phyloP scores from a whole-genome alignment of 2,113 vertebrate genomes.

The Serinus canaria region DNA sequence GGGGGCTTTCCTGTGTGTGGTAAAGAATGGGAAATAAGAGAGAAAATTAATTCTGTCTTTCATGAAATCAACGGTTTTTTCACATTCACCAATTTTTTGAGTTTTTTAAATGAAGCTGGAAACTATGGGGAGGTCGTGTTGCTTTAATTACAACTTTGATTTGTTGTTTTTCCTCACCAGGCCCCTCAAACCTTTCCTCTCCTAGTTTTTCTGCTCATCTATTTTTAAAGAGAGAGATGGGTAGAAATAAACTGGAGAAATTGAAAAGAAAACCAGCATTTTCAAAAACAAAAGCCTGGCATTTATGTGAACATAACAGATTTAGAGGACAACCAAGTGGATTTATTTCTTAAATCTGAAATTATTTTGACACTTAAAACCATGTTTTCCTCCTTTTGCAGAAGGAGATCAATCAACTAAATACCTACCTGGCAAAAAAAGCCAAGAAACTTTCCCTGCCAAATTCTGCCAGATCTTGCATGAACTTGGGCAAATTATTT shows the following conservation, averaged over 20 bases:
- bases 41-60: neutral
- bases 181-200: neutral
- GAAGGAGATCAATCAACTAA: neutral
- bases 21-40: neutral
- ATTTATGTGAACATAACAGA: neutral
- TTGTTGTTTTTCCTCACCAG: neutral
- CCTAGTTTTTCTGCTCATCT: neutral
- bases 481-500: neutral
- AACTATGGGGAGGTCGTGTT: neutral
- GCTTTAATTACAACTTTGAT: neutral
- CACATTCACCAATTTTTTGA: neutral
- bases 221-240: neutral
- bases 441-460: neutral
- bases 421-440: neutral
- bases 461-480: neutral
- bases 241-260: neutral
- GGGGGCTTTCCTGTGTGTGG: neutral
- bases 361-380: neutral
- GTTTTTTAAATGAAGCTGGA: neutral
- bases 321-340: neutral
- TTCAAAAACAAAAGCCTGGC: neutral
- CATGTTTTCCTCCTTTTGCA: neutral
- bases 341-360: neutral
- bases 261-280: neutral
- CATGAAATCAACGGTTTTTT: neutral